A percentile compares a stretch with the other conserved stretches of the same genome.
phyloP scores from a whole-genome alignment of 1,140 invertebrate species.

The Hirudo medicinalis region DNA sequence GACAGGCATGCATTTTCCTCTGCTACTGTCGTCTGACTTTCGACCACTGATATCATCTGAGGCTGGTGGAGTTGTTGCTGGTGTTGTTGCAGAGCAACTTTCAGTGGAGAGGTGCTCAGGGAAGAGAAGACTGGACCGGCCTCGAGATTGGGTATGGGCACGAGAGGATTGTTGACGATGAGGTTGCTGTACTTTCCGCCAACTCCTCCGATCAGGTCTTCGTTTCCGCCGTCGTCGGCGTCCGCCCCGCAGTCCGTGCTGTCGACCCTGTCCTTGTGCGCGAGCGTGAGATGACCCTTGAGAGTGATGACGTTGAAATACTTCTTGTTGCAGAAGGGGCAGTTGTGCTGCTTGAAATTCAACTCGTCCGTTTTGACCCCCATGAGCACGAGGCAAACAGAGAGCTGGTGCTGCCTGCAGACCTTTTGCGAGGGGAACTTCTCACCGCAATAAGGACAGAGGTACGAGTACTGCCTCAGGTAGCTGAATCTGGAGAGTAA shows the following conservation, averaged over 20 bases:
- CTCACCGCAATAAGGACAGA: constrained; percentile 16
- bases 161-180: not conserved
- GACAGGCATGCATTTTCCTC: not conserved
- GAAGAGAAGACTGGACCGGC: not conserved
- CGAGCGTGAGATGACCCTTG: constrained; percentile 15
- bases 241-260: not conserved
- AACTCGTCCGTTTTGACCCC: constrained; percentile 18
- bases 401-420: constrained; percentile 17
- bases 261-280: constrained; percentile 17
- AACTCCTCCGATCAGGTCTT: not conserved
- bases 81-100: not conserved
- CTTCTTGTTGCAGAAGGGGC: constrained; percentile 16
- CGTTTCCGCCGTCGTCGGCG: not conserved
- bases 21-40: not conserved
- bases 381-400: constrained; percentile 12
- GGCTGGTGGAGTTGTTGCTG: too few species aligned
- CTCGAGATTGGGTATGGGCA: constrained; percentile 6
- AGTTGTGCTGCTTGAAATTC: constrained; percentile 15
- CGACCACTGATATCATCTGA: not conserved
- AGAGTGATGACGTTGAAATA: constrained; percentile 20
- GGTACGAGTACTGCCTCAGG: constrained; percentile 16
- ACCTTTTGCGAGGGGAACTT: constrained; percentile 18
- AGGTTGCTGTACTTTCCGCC: not conserved
- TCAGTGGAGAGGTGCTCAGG: not conserved
- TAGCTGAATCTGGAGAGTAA: constrained; percentile 1